Evolutionary conservation across 2,797 vertebrate genomes (phyloP).

Genomic region (Syncerus caffer): DNA sequence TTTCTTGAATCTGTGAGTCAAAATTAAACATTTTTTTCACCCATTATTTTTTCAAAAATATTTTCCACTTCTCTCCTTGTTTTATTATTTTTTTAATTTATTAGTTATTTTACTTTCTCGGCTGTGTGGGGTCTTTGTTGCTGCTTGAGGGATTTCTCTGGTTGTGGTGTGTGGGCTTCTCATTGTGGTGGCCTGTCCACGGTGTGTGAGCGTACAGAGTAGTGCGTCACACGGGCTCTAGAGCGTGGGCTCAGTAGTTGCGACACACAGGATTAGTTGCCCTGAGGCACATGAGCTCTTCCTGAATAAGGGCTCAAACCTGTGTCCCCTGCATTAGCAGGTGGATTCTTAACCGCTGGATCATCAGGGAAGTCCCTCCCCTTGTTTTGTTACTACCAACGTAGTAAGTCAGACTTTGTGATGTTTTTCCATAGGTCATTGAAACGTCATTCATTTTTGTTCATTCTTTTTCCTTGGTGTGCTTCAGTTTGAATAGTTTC

Average conservation of each 20-base stretch:
- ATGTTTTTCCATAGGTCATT: not conserved
- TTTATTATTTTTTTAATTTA: not conserved
- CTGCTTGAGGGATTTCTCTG: not conserved
- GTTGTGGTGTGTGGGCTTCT: not conserved
- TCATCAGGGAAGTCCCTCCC: not conserved
- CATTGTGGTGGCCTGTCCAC: not conserved
- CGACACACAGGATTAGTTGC: not conserved
- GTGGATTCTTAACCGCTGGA: not conserved
- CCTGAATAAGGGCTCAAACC: not conserved
- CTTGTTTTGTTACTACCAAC: not conserved
- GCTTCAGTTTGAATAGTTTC: not conserved
- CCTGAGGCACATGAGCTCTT: not conserved
- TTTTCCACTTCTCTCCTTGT: not conserved
- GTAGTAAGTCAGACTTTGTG: not conserved
- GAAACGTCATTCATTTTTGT: not conserved
- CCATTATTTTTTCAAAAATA: not conserved
- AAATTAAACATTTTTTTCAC: not conserved
- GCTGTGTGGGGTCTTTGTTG: not conserved
- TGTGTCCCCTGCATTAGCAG: not conserved
- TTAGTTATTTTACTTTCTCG: not conserved
- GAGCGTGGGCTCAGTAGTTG: not conserved
- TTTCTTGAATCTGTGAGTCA: not conserved
- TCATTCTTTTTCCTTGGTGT: not conserved
- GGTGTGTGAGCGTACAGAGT: accelerated
- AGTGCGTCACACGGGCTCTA: accelerated